These are phyloP conservation scores for Blera fallax DNA, from an alignment of 2,888 invertebrate species.

Conservation along the genomic window DNA sequence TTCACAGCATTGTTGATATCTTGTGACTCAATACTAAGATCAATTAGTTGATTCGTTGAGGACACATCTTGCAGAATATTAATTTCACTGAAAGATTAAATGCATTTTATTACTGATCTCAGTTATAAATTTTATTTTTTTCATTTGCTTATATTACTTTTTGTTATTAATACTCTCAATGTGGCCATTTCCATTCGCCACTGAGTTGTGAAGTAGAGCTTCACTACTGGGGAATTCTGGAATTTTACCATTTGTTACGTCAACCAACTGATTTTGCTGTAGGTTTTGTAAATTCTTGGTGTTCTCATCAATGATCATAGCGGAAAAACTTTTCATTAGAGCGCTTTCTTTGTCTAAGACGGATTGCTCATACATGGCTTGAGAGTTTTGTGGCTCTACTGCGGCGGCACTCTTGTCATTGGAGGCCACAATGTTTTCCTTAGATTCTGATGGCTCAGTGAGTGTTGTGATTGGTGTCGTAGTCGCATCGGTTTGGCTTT, in stretches of 20 bases:
- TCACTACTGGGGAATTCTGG: slow-evolving; percentile 74
- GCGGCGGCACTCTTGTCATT: slow-evolving; percentile 25
- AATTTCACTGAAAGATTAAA: slow-evolving; percentile 77
- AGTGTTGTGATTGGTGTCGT: slow-evolving; percentile 45
- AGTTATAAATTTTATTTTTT: slow-evolving; percentile 17
- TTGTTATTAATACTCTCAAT: slow-evolving; percentile 81
- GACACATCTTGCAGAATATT: slow-evolving; percentile 80
- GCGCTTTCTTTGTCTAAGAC: slow-evolving; percentile 81
- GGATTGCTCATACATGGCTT: slow-evolving; percentile 81
- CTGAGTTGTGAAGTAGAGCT: slow-evolving; percentile 74
- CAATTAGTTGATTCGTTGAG: slow-evolving; percentile 80
- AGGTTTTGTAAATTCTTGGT: slow-evolving; percentile 78
- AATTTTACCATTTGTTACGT: slow-evolving; percentile 80
- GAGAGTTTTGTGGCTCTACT: slow-evolving; percentile 77
- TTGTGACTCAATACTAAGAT: slow-evolving; percentile 81
- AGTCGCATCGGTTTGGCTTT: slow-evolving; percentile 62
- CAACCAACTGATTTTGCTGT: slow-evolving; percentile 75
- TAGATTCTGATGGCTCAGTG: slow-evolving; percentile 59
- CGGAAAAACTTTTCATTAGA: slow-evolving; percentile 80
- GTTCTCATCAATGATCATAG: slow-evolving; percentile 81
- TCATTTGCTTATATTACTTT: too few relatives aligned
- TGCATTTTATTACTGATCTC: not conserved
- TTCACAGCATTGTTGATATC: slow-evolving; percentile 78
- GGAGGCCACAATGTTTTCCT: slow-evolving; percentile 41
- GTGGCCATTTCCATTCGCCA: slow-evolving; percentile 81